A percentile compares a stretch with the other conserved stretches of the same genome.
phyloP scores from a whole-genome alignment of 2,113 vertebrate species.

The Haliaeetus leucogaster region DNA sequence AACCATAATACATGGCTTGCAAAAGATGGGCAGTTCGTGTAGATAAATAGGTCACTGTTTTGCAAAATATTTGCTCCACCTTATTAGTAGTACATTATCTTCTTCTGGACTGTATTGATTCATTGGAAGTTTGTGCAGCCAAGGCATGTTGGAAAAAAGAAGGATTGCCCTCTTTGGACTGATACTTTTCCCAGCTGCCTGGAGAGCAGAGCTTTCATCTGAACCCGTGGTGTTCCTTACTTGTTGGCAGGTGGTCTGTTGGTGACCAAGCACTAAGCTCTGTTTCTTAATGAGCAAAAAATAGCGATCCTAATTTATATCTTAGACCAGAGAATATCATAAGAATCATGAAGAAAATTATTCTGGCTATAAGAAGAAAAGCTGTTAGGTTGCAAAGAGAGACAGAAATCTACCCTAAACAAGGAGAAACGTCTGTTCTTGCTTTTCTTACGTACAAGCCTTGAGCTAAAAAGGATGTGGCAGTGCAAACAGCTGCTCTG shows the following conservation, averaged over 20 bases:
- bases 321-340: not conserved
- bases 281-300: not conserved
- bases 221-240: not conserved
- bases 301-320: not conserved
- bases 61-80: not conserved
- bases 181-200: not conserved
- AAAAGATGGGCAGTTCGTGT: not conserved
- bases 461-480: not conserved
- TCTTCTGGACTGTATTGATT: not conserved
- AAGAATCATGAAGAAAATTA: not conserved
- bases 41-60: not conserved
- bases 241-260: not conserved
- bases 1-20: not conserved
- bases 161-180: not conserved
- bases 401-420: not conserved
- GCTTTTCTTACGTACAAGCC: not conserved
- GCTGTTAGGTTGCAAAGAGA: not conserved
- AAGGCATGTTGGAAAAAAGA: not conserved
- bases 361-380: not conserved
- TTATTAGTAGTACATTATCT: not conserved
- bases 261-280: not conserved
- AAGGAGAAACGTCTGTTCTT: not conserved
- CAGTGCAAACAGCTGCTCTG: not conserved
- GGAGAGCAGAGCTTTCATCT: not conserved
- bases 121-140: not conserved